phyloP scores from a whole-genome alignment of 35 echinoderm and acorn worm species.

The Apostichopus japonicus region DNA sequence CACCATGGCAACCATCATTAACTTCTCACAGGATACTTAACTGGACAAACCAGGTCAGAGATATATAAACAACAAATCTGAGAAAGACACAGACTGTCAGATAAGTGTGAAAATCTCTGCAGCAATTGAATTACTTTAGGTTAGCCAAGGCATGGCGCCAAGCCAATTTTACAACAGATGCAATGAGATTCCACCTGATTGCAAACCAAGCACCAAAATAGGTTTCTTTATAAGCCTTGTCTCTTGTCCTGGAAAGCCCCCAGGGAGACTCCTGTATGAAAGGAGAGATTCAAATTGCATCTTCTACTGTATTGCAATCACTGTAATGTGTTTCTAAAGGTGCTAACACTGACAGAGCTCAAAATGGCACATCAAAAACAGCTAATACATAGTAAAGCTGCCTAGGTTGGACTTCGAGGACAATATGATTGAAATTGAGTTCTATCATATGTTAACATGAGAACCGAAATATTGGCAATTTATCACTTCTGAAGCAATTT shows the following conservation, averaged over 20 bases:
- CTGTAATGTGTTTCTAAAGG: too few species aligned
- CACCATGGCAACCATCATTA: neutral
- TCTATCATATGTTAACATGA: too few species aligned
- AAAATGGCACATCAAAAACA: too few species aligned
- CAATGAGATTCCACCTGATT: slow-evolving; percentile 17
- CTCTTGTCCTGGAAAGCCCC: neutral
- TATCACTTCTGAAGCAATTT: too few species aligned
- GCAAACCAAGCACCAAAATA: slow-evolving; percentile 6
- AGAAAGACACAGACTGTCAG: slow-evolving; percentile 17
- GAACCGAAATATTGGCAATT: too few species aligned
- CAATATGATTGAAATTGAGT: too few species aligned
- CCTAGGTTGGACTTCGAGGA: too few species aligned
- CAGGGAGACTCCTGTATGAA: neutral
- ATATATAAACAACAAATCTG: neutral
- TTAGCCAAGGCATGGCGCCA: slow-evolving; percentile 10
- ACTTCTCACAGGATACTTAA: neutral
- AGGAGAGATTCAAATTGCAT: neutral
- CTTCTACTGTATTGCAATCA: neutral
- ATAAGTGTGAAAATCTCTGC: neutral
- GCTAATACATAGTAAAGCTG: too few species aligned
- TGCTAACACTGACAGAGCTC: too few species aligned
- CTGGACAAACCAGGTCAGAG: neutral
- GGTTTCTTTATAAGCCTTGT: neutral
- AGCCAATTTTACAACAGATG: slow-evolving; percentile 16
- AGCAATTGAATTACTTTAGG: slow-evolving; percentile 10